Conservation (phyloP, 1,140 invertebrate genomes). For the Lasioglossum albipes region DNA sequence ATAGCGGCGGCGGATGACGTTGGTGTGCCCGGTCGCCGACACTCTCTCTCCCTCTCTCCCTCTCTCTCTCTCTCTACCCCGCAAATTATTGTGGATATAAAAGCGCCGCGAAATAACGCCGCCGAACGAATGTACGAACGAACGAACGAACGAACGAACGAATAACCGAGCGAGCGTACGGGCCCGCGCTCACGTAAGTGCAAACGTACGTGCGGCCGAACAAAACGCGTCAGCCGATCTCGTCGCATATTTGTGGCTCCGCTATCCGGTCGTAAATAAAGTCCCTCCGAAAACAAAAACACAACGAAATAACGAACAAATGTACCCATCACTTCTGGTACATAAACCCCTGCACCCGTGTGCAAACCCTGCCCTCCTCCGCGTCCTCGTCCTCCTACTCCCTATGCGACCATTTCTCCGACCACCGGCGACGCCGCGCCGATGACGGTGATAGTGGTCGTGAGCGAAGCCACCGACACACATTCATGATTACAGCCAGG, state of each 20-base stretch:
- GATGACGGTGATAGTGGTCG: slow-evolving; percentile 51
- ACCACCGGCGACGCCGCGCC: slow-evolving; percentile 28
- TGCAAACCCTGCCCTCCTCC: slow-evolving; percentile 14
- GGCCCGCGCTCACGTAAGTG: slow-evolving; percentile 40
- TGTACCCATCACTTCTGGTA: slow-evolving; percentile 78
- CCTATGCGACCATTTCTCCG: too few species aligned
- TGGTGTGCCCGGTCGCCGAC: slow-evolving; percentile 15
- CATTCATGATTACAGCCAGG: slow-evolving; percentile 1
- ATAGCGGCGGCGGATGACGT: slow-evolving; percentile 44
- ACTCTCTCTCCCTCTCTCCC: background rate
- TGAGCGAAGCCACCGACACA: slow-evolving; percentile 43
- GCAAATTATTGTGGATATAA: slow-evolving; percentile 71
- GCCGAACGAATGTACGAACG: slow-evolving; percentile 46
- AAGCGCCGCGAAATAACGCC: slow-evolving; percentile 63
- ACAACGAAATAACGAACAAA: slow-evolving; percentile 78
- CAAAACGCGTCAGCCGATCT: slow-evolving; percentile 62
- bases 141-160: slow-evolving; percentile 52
- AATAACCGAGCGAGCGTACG: slow-evolving; percentile 31
- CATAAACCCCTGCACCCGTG: slow-evolving; percentile 72
- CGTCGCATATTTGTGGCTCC: slow-evolving; percentile 76
- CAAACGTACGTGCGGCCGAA: slow-evolving; percentile 48
- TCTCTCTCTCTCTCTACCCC: slow-evolving; percentile 6
- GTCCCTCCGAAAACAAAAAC: slow-evolving; percentile 76
- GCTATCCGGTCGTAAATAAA: slow-evolving; percentile 79
- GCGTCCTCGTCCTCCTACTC: background rate